Percentiles rank a stretch among this genome's conserved stretches.
phyloP scores from a whole-genome alignment of 92 coral and sea anemone genomes.

The Phenganax marumi region DNA sequence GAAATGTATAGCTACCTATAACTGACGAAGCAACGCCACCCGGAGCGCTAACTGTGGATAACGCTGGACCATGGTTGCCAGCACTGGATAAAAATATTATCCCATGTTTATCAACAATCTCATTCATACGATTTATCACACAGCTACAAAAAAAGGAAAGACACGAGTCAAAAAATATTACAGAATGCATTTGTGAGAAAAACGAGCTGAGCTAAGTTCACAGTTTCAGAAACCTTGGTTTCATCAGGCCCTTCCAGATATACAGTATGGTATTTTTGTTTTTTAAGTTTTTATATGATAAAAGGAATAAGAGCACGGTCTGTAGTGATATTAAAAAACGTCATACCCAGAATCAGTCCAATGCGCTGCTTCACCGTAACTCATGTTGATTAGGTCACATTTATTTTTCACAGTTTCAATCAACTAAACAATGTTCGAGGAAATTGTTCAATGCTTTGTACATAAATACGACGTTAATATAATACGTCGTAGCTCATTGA shows the following conservation, averaged over 20 bases:
- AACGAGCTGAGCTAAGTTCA: not conserved
- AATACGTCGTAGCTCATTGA: not conserved
- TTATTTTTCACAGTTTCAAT: conserved; percentile 82
- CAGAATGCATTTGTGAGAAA: not conserved
- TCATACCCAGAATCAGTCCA: conserved; percentile 97
- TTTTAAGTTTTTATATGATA: too few species aligned
- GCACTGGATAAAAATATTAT: conserved; percentile 93
- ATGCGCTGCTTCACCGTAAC: conserved; percentile 96
- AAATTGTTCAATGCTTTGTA: not conserved
- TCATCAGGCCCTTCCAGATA: too few species aligned
- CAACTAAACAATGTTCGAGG: conserved; percentile 53
- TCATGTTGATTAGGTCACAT: conserved; percentile 96
- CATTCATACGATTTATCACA: conserved; percentile 80
- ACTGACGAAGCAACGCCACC: conserved; percentile 93
- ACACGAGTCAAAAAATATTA: not conserved
- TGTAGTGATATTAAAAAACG: not conserved
- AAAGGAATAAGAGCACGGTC: too few species aligned
- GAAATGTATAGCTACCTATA: conserved; percentile 63
- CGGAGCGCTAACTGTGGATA: conserved; percentile 92
- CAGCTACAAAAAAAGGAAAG: conserved; percentile 60
- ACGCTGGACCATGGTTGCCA: conserved; percentile 98
- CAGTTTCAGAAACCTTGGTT: not conserved
- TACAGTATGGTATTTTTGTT: too few species aligned
- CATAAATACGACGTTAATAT: not conserved
- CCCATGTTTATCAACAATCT: conserved; percentile 89